Evolutionary conservation across 2,113 vertebrate species (phyloP).

Genomic region (zebrafish (Danio rerio)): GRCz12tu NC_133182.1:36956501-36957000

Average conservation of each 20-base stretch:
- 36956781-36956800: conserved; percentile 44
- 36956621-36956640: conserved; percentile 54
- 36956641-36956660: conserved; percentile 50
- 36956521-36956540: conserved; percentile 11
- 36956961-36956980: conserved; percentile 42
- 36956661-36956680: conserved; percentile 36
- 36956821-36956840: conserved; percentile 23
- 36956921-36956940: conserved; percentile 55
- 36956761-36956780: conserved; percentile 41
- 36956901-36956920: conserved; percentile 31
- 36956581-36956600: conserved; percentile 54
- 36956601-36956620: conserved; percentile 53
- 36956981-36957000: conserved; percentile 45
- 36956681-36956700: conserved; percentile 1
- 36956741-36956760: conserved; percentile 44
- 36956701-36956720: background rate
- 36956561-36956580: conserved; percentile 56
- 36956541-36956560: conserved; percentile 47
- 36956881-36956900: conserved; percentile 28
- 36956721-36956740: background rate
- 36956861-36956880: background rate
- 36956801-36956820: conserved; percentile 10
- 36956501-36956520: background rate
- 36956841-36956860: conserved; percentile 40
- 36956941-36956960: conserved; percentile 48